phyloP scores from a whole-genome alignment of 2,113 vertebrate genomes.

The Gymnocephalus cernua region DNA sequence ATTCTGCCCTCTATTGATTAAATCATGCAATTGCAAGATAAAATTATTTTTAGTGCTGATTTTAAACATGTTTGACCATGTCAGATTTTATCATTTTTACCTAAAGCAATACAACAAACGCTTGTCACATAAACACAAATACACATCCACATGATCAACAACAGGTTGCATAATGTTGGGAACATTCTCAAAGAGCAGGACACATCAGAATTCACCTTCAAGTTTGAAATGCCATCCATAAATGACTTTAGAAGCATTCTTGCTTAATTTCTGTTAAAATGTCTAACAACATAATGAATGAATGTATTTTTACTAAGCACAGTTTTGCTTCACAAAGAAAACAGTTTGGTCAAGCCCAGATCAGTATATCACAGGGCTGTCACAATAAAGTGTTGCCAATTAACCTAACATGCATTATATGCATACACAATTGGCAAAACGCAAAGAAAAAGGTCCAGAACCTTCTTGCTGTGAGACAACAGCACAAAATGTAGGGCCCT shows the following conservation, averaged over 20 bases:
- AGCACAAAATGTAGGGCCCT: no score
- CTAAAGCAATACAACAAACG: neutral
- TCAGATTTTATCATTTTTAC: neutral
- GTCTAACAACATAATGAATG: no score
- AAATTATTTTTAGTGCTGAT: no score
- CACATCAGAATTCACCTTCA: neutral
- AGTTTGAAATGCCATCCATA: neutral
- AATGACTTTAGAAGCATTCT: neutral
- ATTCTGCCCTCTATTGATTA: conserved; percentile 71
- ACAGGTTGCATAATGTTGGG: neutral
- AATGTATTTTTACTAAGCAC: no score
- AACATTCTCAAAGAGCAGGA: conserved; percentile 11
- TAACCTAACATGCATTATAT: no score
- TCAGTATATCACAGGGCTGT: neutral
- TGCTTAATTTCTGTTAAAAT: neutral
- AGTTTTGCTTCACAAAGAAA: neutral
- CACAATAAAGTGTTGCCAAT: no score
- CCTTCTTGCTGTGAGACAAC: neutral
- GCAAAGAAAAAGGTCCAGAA: neutral
- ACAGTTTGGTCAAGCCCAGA: neutral
- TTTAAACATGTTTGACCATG: neutral
- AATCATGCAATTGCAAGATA: conserved; percentile 37
- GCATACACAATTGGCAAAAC: no score
- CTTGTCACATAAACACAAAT: neutral
- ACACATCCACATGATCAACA: neutral